Conservation (phyloP, 1,140 invertebrate genomes). For the Scaptodrosophila lebanonensis region DNA sequence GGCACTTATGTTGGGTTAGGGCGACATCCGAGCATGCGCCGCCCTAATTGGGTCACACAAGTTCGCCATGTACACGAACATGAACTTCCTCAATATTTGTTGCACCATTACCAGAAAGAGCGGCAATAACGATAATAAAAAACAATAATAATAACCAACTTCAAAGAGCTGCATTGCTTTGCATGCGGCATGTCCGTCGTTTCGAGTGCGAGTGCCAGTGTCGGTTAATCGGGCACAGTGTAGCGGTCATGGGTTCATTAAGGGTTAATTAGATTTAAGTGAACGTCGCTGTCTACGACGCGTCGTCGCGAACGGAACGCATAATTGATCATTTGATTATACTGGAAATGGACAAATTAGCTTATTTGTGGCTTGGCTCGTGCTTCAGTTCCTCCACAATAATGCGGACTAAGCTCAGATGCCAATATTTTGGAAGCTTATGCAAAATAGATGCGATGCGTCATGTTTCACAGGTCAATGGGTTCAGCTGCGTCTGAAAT, state of each 20-base stretch:
- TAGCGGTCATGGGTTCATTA: conserved; percentile 62
- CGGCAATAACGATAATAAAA: conserved; percentile 29
- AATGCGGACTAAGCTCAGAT: conserved; percentile 4
- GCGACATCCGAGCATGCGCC: conserved; percentile 42
- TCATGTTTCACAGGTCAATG: conserved; percentile 36
- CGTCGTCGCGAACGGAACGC: conserved; percentile 3
- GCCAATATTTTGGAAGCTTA: conserved; percentile 7
- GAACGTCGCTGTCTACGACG: conserved; percentile 40
- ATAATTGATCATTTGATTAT: conserved; percentile 54
- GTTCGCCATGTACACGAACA: conserved; percentile 27
- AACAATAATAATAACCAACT: conserved; percentile 45
- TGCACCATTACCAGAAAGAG: conserved; percentile 26
- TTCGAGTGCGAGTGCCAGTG: neutral
- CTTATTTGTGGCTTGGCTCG: conserved; percentile 14
- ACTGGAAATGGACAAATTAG: conserved; percentile 53
- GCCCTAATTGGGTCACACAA: conserved; percentile 53
- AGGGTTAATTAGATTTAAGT: conserved; percentile 75
- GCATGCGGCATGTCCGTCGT: conserved; percentile 62
- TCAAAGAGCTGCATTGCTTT: conserved; percentile 44
- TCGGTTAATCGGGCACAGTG: conserved; percentile 39
- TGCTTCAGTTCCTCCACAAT: conserved; percentile 13
- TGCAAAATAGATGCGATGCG: conserved; percentile 46
- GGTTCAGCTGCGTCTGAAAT: conserved; percentile 24
- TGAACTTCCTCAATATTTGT: conserved; percentile 43
- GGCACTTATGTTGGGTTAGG: conserved; percentile 49